Evolutionary conservation across 2,888 invertebrate genomes (phyloP).

Genomic region (Sinhomidia bicolor): DNA sequence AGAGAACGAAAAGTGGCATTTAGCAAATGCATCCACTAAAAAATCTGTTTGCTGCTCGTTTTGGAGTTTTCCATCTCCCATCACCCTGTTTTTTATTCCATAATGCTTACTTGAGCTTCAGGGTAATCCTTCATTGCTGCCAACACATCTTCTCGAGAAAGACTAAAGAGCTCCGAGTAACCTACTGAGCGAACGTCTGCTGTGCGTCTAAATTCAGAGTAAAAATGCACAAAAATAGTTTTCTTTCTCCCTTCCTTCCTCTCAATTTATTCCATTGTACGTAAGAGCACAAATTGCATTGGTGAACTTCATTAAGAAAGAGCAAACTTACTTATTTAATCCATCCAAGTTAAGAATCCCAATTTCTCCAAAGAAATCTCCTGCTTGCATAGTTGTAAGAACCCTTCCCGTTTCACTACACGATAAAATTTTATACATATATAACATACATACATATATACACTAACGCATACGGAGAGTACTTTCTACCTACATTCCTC

Average conservation of each 20-base stretch:
- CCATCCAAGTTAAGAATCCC: conserved; percentile 98
- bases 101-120: conserved; percentile 88
- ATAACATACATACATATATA: neutral
- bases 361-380: conserved; percentile 99
- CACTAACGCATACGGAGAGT: neutral
- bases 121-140: conserved; percentile 98
- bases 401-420: conserved; percentile 94
- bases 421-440: neutral
- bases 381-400: conserved; percentile 97
- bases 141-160: conserved; percentile 96
- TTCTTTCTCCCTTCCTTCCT: neutral
- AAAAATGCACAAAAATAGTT: conserved; percentile 39
- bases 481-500: too few relatives aligned
- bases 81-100: neutral
- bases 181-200: conserved; percentile 98
- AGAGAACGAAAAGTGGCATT: conserved; percentile 2
- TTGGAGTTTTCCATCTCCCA: neutral
- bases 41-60: neutral
- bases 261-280: neutral
- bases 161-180: conserved; percentile 96
- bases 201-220: conserved; percentile 88
- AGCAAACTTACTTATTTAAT: conserved; percentile 90
- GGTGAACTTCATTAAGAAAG: neutral
- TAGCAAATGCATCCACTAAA: neutral
- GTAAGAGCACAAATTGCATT: neutral